Evolutionary conservation across 2,113 vertebrate genomes (phyloP).

Genomic region (Stictonetta naevosa): DNA sequence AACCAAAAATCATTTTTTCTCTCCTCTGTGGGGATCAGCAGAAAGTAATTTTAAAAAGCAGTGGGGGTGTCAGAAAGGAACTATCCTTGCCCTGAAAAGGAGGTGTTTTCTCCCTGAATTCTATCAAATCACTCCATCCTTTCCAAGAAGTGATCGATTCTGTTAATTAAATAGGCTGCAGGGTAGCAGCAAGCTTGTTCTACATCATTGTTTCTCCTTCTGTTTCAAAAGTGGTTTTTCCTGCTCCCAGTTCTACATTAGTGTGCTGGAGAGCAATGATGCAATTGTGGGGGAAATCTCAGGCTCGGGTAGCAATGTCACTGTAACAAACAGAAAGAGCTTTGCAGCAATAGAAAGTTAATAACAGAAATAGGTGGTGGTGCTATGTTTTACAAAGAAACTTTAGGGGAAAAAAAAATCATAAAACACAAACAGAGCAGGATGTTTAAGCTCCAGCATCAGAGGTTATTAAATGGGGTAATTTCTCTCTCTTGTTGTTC

Average conservation of each 20-base stretch:
- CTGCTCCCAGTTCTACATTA: not conserved
- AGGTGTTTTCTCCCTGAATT: constrained; percentile 4
- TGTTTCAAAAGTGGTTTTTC: not conserved
- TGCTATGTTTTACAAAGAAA: not conserved
- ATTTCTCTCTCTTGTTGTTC: not conserved
- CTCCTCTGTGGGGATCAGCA: not conserved
- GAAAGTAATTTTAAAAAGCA: constrained; percentile 39
- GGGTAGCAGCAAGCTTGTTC: not conserved
- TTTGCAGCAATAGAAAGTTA: not conserved
- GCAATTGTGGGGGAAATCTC: not conserved
- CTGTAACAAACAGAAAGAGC: not conserved
- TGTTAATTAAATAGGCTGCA: constrained; percentile 39
- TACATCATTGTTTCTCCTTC: not conserved
- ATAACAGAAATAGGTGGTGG: not conserved
- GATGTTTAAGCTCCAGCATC: not conserved
- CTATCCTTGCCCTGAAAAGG: not conserved
- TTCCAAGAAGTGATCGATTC: constrained; percentile 7
- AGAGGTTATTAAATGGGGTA: not conserved
- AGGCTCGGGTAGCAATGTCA: not conserved
- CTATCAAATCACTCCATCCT: not conserved
- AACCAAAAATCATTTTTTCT: not conserved
- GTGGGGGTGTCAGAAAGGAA: not conserved
- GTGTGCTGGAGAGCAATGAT: not conserved
- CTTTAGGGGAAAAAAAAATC: not conserved
- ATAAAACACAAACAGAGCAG: not conserved